phyloP scores from a whole-genome alignment of 2,888 invertebrate genomes.

The Thymelicus lineola region DNA sequence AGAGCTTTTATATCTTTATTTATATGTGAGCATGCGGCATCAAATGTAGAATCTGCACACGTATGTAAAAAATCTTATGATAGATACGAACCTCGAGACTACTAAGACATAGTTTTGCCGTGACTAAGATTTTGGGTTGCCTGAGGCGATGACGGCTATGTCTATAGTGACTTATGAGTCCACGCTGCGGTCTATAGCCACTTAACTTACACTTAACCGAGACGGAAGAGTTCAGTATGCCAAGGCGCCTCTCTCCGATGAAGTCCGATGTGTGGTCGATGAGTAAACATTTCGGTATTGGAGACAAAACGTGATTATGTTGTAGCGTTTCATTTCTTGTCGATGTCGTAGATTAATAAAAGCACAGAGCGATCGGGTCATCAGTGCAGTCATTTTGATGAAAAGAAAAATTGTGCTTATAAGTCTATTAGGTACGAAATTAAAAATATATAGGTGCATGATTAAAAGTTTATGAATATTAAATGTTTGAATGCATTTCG shows the following conservation, averaged over 20 bases:
- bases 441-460: too few relatives aligned
- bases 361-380: not conserved
- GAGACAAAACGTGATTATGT: constrained; percentile 21
- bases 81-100: too few relatives aligned
- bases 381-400: not conserved
- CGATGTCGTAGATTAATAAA: not conserved
- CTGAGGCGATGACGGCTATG: not conserved
- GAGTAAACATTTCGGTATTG: constrained; percentile 23
- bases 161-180: too few relatives aligned
- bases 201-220: constrained; percentile 6
- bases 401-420: too few relatives aligned
- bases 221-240: constrained; percentile 34
- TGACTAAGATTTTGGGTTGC: constrained; percentile 8
- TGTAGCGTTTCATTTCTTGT: constrained; percentile 19
- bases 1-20: too few relatives aligned
- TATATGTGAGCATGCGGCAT: too few relatives aligned
- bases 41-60: too few relatives aligned
- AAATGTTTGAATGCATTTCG: too few relatives aligned
- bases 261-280: constrained; percentile 16
- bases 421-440: too few relatives aligned
- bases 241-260: constrained; percentile 28
- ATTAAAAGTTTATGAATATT: too few relatives aligned
- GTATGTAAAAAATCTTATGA: too few relatives aligned
- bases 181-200: not conserved
- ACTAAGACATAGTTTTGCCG: not conserved